Percentiles rank a stretch among this genome's conserved stretches.
Conservation (phyloP, 2,113 vertebrate species). For the Zootoca vivipara region DNA sequence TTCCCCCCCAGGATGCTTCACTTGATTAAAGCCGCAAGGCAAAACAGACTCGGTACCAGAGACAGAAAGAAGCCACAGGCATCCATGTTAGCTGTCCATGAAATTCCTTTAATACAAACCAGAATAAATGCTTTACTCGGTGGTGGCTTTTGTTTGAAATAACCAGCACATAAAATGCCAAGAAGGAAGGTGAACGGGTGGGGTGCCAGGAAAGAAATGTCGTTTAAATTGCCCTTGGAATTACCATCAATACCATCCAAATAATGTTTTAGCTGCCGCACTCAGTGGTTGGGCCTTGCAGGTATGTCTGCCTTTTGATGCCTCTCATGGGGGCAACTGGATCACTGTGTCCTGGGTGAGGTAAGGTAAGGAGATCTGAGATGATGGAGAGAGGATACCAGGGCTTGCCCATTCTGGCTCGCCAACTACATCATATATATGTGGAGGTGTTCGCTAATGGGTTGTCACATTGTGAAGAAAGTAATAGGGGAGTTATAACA, state of each 20-base stretch:
- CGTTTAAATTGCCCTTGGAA: background rate
- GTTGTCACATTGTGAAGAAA: background rate
- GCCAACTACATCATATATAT: background rate
- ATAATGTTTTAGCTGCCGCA: too few species aligned
- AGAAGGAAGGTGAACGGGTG: background rate
- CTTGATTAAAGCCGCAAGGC: slow-evolving; percentile 21
- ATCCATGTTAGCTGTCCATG: background rate
- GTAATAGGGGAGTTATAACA: background rate
- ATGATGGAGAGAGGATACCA: too few species aligned
- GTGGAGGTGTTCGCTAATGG: background rate
- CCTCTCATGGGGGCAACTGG: too few species aligned
- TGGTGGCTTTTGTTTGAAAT: background rate
- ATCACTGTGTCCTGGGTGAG: too few species aligned
- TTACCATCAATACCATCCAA: background rate
- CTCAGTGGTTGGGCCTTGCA: too few species aligned
- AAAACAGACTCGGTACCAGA: background rate
- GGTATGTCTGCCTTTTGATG: too few species aligned
- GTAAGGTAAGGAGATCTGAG: too few species aligned
- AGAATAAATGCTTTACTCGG: background rate
- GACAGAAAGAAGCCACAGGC: slow-evolving; percentile 6
- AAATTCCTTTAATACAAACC: background rate
- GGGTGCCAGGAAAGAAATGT: background rate
- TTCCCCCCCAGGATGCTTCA: background rate
- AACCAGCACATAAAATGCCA: background rate
- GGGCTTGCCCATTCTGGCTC: too few species aligned